Base-by-base conservation (phyloP, 2,888 invertebrate genomes). In the Metopia argyrocephala region DNA sequence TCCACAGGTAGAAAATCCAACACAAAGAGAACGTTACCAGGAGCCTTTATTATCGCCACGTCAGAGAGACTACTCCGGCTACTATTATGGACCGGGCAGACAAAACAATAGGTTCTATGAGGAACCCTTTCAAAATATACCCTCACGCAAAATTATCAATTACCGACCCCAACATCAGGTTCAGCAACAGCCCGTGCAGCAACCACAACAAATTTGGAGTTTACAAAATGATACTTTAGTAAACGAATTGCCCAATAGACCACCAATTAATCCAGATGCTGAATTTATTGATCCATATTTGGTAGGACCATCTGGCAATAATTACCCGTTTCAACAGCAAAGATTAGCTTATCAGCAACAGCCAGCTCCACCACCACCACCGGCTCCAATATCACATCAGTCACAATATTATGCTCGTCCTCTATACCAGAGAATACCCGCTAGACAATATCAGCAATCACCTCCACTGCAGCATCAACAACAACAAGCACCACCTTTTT, bases 231-330 rank as follows among this genome's bases (percentile, higher is more conserved):
- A 96, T 86, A 94, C 94, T 0, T 90, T 93, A 9, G 94, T 96
- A 0, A 96, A 96, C 90, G 92, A 93, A 66, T 92, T 91, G n/a
- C 94, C 94, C 15, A 85, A 87, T 64, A 78, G 86, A 5, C 91
- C 93, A 31, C 91, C 92, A 1, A 90, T 94, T 48, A 93, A 95
- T 86, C 94, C 94, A 0, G 93, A 94, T 78, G 93, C 93, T 79
- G 94, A 94, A 85, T 92, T 91, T 82, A 91, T 92, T 25, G 92
- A 91, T 25, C 91, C 92, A 0, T 88, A 91, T 54, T 84, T 85
- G 28, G 76, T 76, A 3, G 71, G 68, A 7, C 70, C 79, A 5
- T 83, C 84, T 0, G 52, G 79, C 9, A 82, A 83, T 66, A 82
- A 85, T 12, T 85, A 85, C 66, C 74, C 82, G 3, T 85, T 84